A percentile compares a stretch with the other conserved stretches of the same genome.
These are phyloP conservation scores for Trogon surrucura DNA, from an alignment of 2,113 vertebrate species.

Conservation along the genomic window DNA sequence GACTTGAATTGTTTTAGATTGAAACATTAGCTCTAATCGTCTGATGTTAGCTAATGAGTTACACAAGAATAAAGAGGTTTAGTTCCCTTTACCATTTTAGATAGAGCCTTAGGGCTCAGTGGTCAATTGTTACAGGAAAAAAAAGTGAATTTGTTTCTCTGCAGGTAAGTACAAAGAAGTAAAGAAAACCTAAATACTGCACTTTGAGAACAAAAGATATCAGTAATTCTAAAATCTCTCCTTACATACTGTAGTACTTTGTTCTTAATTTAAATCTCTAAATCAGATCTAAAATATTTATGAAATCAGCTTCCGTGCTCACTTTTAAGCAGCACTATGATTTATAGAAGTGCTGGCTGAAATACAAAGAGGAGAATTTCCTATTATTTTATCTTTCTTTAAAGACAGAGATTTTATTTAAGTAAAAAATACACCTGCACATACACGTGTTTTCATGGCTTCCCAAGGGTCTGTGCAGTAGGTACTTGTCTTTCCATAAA, in stretches of 20 bases:
- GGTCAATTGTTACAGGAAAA: conserved; percentile 9
- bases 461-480: not conserved
- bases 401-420: not conserved
- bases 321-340: not conserved
- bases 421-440: not conserved
- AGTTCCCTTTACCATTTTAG: conserved; percentile 45
- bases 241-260: conserved; percentile 28
- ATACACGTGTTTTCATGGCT: not conserved
- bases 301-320: conserved; percentile 36
- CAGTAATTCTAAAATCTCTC: conserved; percentile 43
- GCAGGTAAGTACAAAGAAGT: conserved; percentile 53
- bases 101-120: conserved; percentile 19
- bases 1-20: conserved; percentile 43
- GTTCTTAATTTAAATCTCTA: conserved; percentile 51
- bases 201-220: conserved; percentile 8
- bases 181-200: conserved; percentile 35
- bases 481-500: not conserved
- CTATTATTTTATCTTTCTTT: not conserved
- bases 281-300: conserved; percentile 57
- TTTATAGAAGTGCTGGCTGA: not conserved
- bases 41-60: conserved; percentile 53
- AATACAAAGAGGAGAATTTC: not conserved
- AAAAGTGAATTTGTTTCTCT: conserved; percentile 38
- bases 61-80: conserved; percentile 67
- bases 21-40: conserved; percentile 41